A percentile compares a stretch with the other conserved stretches of the same genome.
phyloP scores from a whole-genome alignment of 2,113 vertebrate genomes.

The Hydropotes inermis region DNA sequence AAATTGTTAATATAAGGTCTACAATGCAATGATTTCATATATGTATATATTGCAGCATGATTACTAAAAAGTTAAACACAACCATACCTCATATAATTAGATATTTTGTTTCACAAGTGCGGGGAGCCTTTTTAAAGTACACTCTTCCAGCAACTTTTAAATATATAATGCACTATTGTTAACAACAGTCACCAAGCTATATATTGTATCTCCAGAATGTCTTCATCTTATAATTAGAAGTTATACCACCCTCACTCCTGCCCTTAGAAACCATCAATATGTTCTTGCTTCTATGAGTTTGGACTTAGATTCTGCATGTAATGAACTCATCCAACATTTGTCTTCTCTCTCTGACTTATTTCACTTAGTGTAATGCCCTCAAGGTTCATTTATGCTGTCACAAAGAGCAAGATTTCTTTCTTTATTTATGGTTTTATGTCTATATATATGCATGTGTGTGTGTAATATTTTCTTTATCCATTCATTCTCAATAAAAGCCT shows the following conservation, averaged over 20 bases:
- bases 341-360: neutral
- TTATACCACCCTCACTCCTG: neutral
- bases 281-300: neutral
- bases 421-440: neutral
- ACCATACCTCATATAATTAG: neutral
- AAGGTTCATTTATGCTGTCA: neutral
- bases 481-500: neutral
- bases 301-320: neutral
- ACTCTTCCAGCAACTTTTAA: neutral
- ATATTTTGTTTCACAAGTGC: neutral
- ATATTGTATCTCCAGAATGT: neutral
- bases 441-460: accelerated
- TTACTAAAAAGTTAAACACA: neutral
- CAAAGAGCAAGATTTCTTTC: neutral
- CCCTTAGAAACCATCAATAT: neutral
- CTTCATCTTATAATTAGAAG: neutral
- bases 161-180: neutral
- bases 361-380: neutral
- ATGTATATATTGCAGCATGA: neutral
- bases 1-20: neutral
- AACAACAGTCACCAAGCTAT: neutral
- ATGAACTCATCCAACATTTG: neutral
- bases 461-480: neutral
- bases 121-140: neutral
- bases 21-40: neutral